phyloP scores from a whole-genome alignment of 2,113 vertebrate genomes.

The Eurypyga helias region DNA sequence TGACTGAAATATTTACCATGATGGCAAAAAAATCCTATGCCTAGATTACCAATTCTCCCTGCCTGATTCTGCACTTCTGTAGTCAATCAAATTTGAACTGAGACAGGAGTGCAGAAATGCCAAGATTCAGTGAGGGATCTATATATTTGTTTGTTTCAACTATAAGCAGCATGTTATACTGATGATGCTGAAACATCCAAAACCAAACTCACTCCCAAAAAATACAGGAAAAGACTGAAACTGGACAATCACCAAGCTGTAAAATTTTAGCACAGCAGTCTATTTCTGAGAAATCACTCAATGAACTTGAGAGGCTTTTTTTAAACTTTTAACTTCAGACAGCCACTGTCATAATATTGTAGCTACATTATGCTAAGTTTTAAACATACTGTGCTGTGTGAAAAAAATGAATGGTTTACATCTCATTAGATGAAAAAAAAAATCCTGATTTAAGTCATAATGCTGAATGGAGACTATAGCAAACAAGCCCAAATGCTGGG shows the following conservation, averaged over 20 bases:
- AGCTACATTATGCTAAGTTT: slow-evolving; percentile 25
- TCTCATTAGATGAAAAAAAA: slow-evolving; percentile 15
- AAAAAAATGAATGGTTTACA: slow-evolving; percentile 33
- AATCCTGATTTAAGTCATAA: background rate
- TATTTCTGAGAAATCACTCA: background rate
- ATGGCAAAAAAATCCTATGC: background rate
- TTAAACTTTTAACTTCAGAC: slow-evolving; percentile 36
- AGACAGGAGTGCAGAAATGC: background rate
- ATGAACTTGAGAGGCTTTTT: background rate
- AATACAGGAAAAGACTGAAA: background rate
- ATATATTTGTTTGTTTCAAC: background rate
- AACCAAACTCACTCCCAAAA: background rate
- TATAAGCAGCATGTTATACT: background rate
- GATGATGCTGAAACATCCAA: background rate
- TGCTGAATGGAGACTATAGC: background rate
- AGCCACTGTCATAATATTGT: slow-evolving; percentile 55
- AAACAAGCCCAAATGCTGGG: background rate
- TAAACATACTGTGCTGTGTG: background rate
- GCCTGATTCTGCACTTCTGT: background rate
- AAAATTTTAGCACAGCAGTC: background rate
- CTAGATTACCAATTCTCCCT: background rate
- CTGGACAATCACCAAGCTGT: background rate
- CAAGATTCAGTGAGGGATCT: background rate
- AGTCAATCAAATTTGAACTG: background rate
- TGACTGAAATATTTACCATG: background rate